Base-by-base conservation (phyloP, 2,888 invertebrate species). In the Heliconius charithonia region DNA sequence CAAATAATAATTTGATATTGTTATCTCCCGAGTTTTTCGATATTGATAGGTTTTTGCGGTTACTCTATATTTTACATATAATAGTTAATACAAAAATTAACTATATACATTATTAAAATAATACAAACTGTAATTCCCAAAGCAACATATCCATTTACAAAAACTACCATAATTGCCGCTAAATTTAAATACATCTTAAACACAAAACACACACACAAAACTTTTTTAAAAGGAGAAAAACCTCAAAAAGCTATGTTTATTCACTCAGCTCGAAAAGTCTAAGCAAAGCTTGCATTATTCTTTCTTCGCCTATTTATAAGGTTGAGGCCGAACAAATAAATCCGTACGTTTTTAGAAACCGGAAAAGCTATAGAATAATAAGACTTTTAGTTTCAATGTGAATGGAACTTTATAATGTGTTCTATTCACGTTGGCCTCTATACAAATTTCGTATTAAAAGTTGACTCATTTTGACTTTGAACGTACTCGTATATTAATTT, bases 401-500 rank as follows among this genome's bases (percentile, higher is more conserved):
- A 81, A 82, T 79, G 69, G 71, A 41, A 27, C 76, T 79, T 82
- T 78, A 79, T 76, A 79, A 73, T 79, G 79, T 83, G 77, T 80
- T 79, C 80, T 80, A 80, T 83, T 79, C 79, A 82, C 56, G 76
- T 78, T 76, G 78, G 75, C 72, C 77, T 75, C 65, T 76, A 81
- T 74, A 80, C 78, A 77, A 83, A 80, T 75, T 81, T 79, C 79
- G 65, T 78, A 72, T 79, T 82, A 83, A 83, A 82, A 83, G 80
- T 83, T 83, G 79, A 80, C 81, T 81, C 78, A 79, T 82, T 82
- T 73, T 79, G 79, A 79, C 80, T 82, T 76, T 79, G 78, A 80
- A 81, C 79, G 76, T 81, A 56, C 56, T 22, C 56, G 22, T n/a
- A 79, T 75, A 83, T 84, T 84, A 83, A 83, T 83, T 84, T 84